phyloP scores from a whole-genome alignment of 2,888 invertebrate genomes.

The Frankliniella fusca region DNA sequence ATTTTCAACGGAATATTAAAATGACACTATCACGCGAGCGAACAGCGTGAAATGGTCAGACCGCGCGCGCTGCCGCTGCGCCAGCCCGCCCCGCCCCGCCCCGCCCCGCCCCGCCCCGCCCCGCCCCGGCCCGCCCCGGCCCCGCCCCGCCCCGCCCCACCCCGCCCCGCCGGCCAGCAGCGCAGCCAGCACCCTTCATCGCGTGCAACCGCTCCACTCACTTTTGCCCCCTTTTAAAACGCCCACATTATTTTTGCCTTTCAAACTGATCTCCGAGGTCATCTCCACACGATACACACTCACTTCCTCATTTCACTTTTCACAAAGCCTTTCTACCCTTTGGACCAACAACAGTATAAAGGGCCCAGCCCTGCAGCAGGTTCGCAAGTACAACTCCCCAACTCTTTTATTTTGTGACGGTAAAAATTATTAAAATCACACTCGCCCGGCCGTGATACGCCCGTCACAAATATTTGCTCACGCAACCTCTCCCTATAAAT shows the following conservation, averaged over 20 bases:
- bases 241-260: background rate
- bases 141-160: background rate
- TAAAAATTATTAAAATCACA: too few species aligned
- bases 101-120: background rate
- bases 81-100: background rate
- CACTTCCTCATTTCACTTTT: too few species aligned
- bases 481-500: too few species aligned
- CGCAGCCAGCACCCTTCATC: background rate
- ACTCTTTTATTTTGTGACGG: too few species aligned
- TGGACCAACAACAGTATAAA: too few species aligned
- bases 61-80: background rate
- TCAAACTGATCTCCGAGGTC: background rate
- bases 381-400: too few species aligned
- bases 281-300: background rate
- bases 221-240: background rate
- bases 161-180: background rate
- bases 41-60: too few species aligned
- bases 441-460: too few species aligned
- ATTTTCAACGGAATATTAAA: conserved; percentile 8
- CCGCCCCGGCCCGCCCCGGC: background rate
- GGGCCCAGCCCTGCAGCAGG: too few species aligned
- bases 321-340: too few species aligned
- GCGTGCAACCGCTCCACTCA: background rate
- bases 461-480: too few species aligned
- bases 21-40: conserved; percentile 14